Base-by-base conservation (phyloP, 2,888 invertebrate species). In the Boloria euphrosyne region DNA sequence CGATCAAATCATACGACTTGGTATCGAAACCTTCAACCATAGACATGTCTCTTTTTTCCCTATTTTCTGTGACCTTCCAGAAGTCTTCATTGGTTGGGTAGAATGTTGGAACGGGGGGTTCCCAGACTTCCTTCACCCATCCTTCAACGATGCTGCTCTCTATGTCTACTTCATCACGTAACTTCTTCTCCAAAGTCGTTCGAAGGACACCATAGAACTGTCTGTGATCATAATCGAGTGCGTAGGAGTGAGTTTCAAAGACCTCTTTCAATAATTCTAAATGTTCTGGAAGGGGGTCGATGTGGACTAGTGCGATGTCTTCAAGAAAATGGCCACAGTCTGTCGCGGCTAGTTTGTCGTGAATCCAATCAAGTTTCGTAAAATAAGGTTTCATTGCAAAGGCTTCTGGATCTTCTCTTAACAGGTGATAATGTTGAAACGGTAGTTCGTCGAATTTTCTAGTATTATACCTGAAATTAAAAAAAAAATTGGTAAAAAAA, bases 371-470 rank as follows among this genome's bases (percentile, higher is more conserved):
- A 43, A 95, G 92, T 80, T 96, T 95, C 62, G 95, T 95, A 80
- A 97, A 94, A 81, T 95, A 96, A 17, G 93, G 92, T 61, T 95
- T 94, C 73, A 93, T 93, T 65, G 96, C 93, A 73, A 95, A 94
- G 75, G 94, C 87, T 75, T 91, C 83, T 1, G 92, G 89, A 53
- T 93, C 86, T 73, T 94, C 89, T 73, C 86, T 91, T 72, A 84
- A 82, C 7, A 95, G 83, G 75, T 94, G 94, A 82, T 95, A 94
- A 81, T 95, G 94, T 79, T 97, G 96, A 87, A 94, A 96, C 54
- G 97, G 97, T 58, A 97, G 92, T 85, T 97, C 97, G 81, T 96
- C 96, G 70, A 97, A 93, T 88, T 96, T 96, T 77, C 97, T 93
- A 57, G 94, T 93, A 87, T 97, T 97, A 86, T 95, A 96, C 81